Evolutionary conservation across 2,888 invertebrate genomes (phyloP).

Genomic region (Trichopoda pennipes): DNA sequence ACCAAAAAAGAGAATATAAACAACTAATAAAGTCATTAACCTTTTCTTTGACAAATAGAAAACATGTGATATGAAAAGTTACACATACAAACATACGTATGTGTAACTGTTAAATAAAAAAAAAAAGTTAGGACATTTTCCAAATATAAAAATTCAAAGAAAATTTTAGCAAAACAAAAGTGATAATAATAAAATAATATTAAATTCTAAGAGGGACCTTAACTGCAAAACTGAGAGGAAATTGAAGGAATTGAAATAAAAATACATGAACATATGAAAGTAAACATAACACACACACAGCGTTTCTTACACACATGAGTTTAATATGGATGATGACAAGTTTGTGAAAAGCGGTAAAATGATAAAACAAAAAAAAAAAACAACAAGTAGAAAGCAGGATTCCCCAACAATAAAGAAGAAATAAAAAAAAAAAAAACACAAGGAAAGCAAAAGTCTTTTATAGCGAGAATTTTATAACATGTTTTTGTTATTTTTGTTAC

Average conservation of each 20-base stretch:
- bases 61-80: slow-evolving; percentile 24
- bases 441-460: slow-evolving; percentile 53
- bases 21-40: slow-evolving; percentile 28
- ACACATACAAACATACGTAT: background rate
- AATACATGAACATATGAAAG: slow-evolving; percentile 1
- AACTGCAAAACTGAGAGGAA: slow-evolving; percentile 3
- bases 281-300: slow-evolving; percentile 15
- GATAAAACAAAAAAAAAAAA: slow-evolving; percentile 10
- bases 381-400: slow-evolving; percentile 37
- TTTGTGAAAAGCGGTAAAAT: slow-evolving; percentile 15
- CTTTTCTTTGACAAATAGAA: background rate
- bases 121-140: background rate
- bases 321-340: slow-evolving; percentile 40
- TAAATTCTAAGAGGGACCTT: slow-evolving; percentile 46
- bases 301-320: slow-evolving; percentile 34
- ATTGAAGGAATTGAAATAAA: slow-evolving; percentile 3
- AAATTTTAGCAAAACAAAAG: slow-evolving; percentile 36
- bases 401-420: slow-evolving; percentile 26
- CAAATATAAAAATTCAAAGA: slow-evolving; percentile 20
- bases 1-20: background rate
- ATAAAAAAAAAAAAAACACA: slow-evolving; percentile 14
- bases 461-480: slow-evolving; percentile 15
- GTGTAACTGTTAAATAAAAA: background rate
- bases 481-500: slow-evolving; percentile 10
- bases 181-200: slow-evolving; percentile 37